phyloP scores from a whole-genome alignment of 1,140 invertebrate genomes.

The Eurosta solidaginis region DNA sequence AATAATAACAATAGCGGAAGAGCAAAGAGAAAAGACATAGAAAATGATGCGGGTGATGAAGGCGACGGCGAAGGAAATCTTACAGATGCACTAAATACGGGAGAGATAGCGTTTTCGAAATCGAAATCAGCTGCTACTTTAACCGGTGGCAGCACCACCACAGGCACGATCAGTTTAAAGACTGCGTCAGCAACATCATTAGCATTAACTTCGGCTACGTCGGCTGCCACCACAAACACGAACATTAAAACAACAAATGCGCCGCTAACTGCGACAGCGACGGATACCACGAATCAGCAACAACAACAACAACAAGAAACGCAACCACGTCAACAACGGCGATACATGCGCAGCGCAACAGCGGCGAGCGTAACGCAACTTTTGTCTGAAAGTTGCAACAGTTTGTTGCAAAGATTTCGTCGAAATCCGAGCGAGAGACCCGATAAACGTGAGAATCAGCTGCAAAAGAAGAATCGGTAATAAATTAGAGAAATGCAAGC shows the following conservation, averaged over 20 bases:
- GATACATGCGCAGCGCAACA: conserved; percentile 74
- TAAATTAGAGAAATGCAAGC: not conserved
- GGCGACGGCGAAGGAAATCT: not conserved
- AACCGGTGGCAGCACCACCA: not conserved
- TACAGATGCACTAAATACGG: not conserved
- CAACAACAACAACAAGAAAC: conserved; percentile 21
- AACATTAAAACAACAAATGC: not conserved
- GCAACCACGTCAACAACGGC: conserved; percentile 65
- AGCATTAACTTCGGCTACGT: not conserved
- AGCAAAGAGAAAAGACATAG: conserved; percentile 48
- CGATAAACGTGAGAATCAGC: conserved; percentile 47
- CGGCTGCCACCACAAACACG: not conserved
- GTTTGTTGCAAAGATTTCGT: conserved; percentile 76
- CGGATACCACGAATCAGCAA: not conserved
- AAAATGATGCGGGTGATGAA: conserved; percentile 1
- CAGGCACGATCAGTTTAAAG: not conserved
- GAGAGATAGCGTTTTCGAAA: not conserved
- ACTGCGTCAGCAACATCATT: conserved; percentile 22
- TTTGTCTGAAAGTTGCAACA: conserved; percentile 81
- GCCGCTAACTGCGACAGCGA: not conserved
- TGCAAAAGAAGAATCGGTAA: conserved; percentile 40
- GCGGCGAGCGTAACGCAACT: conserved; percentile 82
- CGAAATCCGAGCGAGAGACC: conserved; percentile 71
- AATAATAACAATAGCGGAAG: conserved; percentile 33
- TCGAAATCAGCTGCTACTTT: not conserved